Evolutionary conservation across 2,797 vertebrate genomes (phyloP), one percentile per base, ranked within the genome.

Genomic region (Balearica regulorum): DNA sequence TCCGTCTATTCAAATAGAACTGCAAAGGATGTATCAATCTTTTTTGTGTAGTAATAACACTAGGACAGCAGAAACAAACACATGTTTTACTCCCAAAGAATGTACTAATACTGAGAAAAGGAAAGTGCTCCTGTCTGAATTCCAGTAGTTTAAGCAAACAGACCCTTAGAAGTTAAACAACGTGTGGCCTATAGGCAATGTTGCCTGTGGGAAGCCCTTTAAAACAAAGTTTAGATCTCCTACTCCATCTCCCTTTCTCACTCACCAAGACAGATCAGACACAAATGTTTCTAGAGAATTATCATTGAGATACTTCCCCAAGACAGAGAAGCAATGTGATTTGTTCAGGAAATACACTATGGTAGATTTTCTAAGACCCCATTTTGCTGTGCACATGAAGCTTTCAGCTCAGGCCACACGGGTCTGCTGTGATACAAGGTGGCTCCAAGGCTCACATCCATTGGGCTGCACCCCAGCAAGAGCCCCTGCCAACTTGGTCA

Each of bases 321-420:
- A 51, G 44, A 58, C 33, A 78, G 31, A 86, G 65, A 68, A 69
- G 14, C 24, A 70, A 41, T 1, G 7, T 10, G 8, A 60, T 60
- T 68, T 55, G 37, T 35, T 69, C 60, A 68, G 68, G 35, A 88
- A 80, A 92, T 16, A 49, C 0, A 1, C 16, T 31, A 39, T 0
- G 4, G 39, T 7, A 64, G 55, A 58, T 83, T 53, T 68, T 75
- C 41, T 29, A 46, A 68, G 62, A 33, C 13, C 43, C 22, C 15
- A 21, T 48, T 87, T 60, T 81, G 75, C 61, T 43, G 5, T 5
- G 29, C 57, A 11, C 1, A 2, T 22, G 35, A 80, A 66, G 53
- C 25, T 83, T 53, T 70, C n/a, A 16, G n/a, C 29, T 64, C 49
- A 22, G 55, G 68, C 21, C 0, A 0, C 26, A 8, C 1, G 1